Percentiles rank a stretch among this genome's conserved stretches.
Evolutionary conservation across 2,113 vertebrate species (phyloP).

Genomic region (Lophotis ruficrista): DNA sequence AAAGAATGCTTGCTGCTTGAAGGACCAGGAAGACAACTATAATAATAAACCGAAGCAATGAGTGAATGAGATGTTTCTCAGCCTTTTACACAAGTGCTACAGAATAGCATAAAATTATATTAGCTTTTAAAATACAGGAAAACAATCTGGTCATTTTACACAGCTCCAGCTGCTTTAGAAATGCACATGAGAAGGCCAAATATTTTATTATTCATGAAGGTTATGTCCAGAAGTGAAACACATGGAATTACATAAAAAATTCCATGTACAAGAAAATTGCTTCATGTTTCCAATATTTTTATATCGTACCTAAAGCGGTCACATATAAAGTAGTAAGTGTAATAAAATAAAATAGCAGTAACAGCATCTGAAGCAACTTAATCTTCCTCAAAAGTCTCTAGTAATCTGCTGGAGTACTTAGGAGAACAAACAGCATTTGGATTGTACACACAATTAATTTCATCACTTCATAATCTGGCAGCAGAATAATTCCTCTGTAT

Average conservation of each 20-base stretch:
- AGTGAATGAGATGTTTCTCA: background rate
- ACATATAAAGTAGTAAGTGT: background rate
- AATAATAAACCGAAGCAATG: constrained; percentile 7
- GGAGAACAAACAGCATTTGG: background rate
- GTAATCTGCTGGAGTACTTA: background rate
- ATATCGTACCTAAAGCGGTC: background rate
- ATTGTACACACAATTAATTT: background rate
- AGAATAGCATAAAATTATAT: background rate
- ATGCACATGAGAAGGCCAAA: background rate
- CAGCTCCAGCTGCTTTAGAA: constrained; percentile 17
- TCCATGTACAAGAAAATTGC: background rate
- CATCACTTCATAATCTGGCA: background rate
- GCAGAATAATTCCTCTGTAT: background rate
- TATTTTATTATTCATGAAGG: constrained; percentile 17
- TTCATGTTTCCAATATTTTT: background rate
- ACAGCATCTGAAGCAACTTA: background rate
- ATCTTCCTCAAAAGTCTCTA: background rate
- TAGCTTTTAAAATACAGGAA: constrained; percentile 22
- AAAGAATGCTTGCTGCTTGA: background rate
- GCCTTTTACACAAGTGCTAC: constrained; percentile 11
- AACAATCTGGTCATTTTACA: background rate
- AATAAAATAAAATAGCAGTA: background rate
- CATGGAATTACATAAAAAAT: background rate
- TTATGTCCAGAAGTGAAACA: background rate
- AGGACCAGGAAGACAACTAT: background rate